phyloP scores from a whole-genome alignment of 2,888 invertebrate species.

The Drosophila demipolita region DNA sequence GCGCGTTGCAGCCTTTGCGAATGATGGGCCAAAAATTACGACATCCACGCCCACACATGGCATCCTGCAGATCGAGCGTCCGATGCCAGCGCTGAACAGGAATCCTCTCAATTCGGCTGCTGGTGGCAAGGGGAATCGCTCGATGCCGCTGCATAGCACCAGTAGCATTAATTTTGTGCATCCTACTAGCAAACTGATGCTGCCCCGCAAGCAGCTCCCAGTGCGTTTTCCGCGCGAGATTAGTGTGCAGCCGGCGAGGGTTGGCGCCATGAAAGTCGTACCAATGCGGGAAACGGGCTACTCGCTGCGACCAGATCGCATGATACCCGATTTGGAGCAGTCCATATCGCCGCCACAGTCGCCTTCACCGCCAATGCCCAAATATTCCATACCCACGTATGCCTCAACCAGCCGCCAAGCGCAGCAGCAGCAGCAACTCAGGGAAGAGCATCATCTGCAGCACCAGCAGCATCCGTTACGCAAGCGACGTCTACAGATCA shows the following conservation, averaged over 20 bases:
- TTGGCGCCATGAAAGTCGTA: conserved; percentile 70
- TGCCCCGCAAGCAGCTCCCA: conserved; percentile 64
- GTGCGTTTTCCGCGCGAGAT: conserved; percentile 66
- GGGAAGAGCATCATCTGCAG: conserved; percentile 32
- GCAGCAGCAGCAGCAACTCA: conserved; percentile 20
- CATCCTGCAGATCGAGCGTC: conserved; percentile 59
- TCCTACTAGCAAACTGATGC: conserved; percentile 68
- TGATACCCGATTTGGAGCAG: conserved; percentile 75
- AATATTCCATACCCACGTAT: conserved; percentile 34
- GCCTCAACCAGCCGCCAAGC: conserved; percentile 67
- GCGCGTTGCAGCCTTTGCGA: conserved; percentile 82
- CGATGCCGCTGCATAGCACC: conserved; percentile 55
- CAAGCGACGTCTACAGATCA: conserved; percentile 51
- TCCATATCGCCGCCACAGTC: conserved; percentile 76
- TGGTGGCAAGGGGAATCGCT: conserved; percentile 42
- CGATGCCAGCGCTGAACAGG: conserved; percentile 55
- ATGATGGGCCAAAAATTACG: conserved; percentile 21
- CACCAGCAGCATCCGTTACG: conserved; percentile 34
- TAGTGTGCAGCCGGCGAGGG: conserved; percentile 58
- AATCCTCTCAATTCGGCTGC: conserved; percentile 11
- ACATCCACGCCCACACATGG: conserved; percentile 40
- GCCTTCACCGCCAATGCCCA: conserved; percentile 50
- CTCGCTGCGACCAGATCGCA: conserved; percentile 74
- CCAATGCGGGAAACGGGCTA: conserved; percentile 76
- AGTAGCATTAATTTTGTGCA: conserved; percentile 68